Evolutionary conservation across 2,888 invertebrate species (phyloP).

Genomic region (Clostera curtula): DNA sequence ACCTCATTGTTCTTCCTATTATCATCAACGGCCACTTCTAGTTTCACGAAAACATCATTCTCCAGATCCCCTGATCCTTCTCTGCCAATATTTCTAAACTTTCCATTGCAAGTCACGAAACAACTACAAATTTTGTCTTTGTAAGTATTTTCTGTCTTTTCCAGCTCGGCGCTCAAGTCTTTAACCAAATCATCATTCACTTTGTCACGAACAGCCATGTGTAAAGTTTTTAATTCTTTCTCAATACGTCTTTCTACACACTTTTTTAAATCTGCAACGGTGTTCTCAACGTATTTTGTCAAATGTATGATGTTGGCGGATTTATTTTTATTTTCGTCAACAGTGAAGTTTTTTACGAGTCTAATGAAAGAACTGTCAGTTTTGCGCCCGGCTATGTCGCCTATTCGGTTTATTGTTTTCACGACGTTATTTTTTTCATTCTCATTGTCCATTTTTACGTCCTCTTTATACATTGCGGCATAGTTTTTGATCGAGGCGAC

Average conservation of each 20-base stretch:
- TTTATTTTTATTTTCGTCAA: constrained; percentile 29
- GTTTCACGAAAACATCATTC: constrained; percentile 33
- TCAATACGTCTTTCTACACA: constrained; percentile 17
- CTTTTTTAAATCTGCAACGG: constrained; percentile 19
- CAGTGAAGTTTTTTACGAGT: constrained; percentile 22
- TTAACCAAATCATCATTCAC: constrained; percentile 35
- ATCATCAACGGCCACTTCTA: constrained; percentile 33
- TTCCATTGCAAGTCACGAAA: constrained; percentile 42
- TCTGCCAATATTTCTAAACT: constrained; percentile 6
- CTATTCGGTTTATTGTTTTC: constrained; percentile 22
- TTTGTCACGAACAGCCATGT: constrained; percentile 17
- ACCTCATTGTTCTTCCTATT: constrained; percentile 17
- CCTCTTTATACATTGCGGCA: constrained; percentile 44
- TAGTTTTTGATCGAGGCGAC: constrained; percentile 40
- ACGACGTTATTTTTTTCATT: constrained; percentile 26
- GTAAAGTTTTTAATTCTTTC: constrained; percentile 18
- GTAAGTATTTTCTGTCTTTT: constrained; percentile 28
- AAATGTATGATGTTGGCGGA: constrained; percentile 29
- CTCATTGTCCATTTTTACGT: constrained; percentile 29
- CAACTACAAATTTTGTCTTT: constrained; percentile 30
- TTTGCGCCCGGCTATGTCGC: constrained; percentile 18
- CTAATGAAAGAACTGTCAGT: constrained; percentile 26
- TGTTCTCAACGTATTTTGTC: constrained; percentile 24
- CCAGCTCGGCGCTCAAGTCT: constrained; percentile 39
- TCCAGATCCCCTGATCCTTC: neutral